A percentile compares a stretch with the other conserved stretches of the same genome.
Conservation (phyloP, 2,797 vertebrate genomes). For the Paratrypauchen microcephalus region DNA sequence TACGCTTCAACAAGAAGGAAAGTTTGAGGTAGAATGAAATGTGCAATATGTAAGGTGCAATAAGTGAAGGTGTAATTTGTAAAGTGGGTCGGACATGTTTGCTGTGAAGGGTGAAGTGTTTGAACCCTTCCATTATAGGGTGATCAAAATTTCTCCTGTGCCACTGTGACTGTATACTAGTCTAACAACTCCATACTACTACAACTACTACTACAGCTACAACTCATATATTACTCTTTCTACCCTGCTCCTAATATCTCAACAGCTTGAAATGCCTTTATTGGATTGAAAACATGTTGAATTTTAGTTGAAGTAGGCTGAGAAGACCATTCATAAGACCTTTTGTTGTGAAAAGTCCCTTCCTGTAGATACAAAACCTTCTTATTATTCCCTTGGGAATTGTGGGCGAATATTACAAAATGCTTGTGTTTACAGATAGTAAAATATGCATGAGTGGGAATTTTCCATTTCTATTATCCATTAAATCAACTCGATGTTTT, state of each 20-base stretch:
- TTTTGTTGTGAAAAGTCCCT: not conserved
- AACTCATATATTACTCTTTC: not conserved
- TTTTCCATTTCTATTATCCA: conserved; percentile 1
- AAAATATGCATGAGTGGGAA: conserved; percentile 5
- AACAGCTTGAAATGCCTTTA: too few relatives aligned
- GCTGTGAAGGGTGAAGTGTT: not conserved
- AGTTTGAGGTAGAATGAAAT: too few relatives aligned
- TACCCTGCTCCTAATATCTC: not conserved
- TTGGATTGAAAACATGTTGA: not conserved
- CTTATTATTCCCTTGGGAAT: not conserved
- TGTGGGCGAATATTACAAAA: conserved; percentile 4
- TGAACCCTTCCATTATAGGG: not conserved
- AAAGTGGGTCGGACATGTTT: not conserved
- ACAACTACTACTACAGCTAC: too few relatives aligned
- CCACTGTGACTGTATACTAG: not conserved
- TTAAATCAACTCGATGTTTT: conserved; percentile 10
- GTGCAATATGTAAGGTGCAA: too few relatives aligned
- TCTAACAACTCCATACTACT: too few relatives aligned
- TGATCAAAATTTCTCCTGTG: not conserved
- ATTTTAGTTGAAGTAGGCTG: not conserved
- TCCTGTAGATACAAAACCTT: not conserved
- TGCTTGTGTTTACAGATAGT: conserved; percentile 1
- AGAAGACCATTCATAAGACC: not conserved
- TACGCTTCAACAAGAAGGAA: too few relatives aligned
- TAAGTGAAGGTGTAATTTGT: too few relatives aligned